These are phyloP conservation scores for Melanerpes formicivorus DNA, from an alignment of 2,113 vertebrate genomes.

Conservation along the genomic window DNA sequence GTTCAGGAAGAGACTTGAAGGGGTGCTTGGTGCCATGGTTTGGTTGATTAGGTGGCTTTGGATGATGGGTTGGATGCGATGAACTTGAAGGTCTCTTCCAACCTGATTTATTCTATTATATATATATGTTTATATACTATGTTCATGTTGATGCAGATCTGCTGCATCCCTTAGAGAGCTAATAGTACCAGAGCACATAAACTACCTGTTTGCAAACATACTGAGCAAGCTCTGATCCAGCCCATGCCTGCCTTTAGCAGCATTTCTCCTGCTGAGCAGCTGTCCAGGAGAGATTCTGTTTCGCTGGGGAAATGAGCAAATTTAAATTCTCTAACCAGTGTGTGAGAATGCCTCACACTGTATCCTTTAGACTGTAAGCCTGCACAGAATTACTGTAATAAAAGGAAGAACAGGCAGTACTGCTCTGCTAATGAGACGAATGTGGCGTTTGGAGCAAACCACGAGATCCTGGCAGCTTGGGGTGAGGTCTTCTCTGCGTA, in stretches of 20 bases:
- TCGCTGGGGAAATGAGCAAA: neutral
- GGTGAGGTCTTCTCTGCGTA: neutral
- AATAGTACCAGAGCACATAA: neutral
- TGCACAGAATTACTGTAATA: neutral
- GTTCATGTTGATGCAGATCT: neutral
- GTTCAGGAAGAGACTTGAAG: too few relatives aligned
- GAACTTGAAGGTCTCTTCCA: too few relatives aligned
- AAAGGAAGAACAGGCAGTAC: neutral
- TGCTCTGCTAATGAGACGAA: neutral
- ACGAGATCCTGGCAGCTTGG: neutral
- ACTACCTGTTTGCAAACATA: neutral
- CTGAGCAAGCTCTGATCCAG: rapidly evolving
- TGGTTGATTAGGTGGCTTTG: too few relatives aligned
- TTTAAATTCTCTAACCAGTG: neutral
- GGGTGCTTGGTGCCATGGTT: too few relatives aligned
- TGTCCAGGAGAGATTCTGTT: neutral
- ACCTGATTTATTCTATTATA: too few relatives aligned
- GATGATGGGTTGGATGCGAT: too few relatives aligned
- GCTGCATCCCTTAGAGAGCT: neutral
- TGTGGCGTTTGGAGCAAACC: neutral
- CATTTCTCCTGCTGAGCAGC: neutral
- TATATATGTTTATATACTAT: too few relatives aligned
- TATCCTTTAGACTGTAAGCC: neutral
- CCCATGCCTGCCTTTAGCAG: neutral
- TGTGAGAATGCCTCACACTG: neutral